Base-by-base conservation (phyloP, 2,888 invertebrate genomes). In the Apamea crenata region DNA sequence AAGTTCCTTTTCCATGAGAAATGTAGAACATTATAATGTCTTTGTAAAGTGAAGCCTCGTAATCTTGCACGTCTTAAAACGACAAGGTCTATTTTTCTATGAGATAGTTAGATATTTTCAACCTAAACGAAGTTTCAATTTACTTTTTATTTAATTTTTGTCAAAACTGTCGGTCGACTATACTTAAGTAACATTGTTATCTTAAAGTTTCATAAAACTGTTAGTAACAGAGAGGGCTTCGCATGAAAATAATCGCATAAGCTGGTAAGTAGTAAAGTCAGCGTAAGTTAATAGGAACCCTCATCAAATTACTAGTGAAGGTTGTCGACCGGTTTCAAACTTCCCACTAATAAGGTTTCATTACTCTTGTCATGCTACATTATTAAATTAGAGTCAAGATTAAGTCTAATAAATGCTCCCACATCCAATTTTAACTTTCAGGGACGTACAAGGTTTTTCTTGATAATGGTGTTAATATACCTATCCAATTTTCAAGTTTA, bases 261-360 rank as follows among this genome's bases (percentile, higher is more conserved):
- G 50, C 69, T 56, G 56, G 25, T 40, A 40, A 40, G 40, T 63
- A 18, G n/a, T n/a, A 32, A 71, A 32, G 65, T 56, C n/a, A 10
- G 47, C 21, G 40, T 50, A 25, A 18, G 56, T 63, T 74, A 29
- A 6, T 29, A 10, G 7, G 2, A 29, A 71, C 74, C 74, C 56
- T 71, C 21, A n/a, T 83, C 74, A 71, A 70, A 79, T 18, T 32
- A 56, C 8, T n/a, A 12, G 29, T 61, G 36, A 32, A 18, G 21
- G 32, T 44, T 47, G 50, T 70, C 25, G 25, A 40, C 25, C 25
- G 29, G 2, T 44, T 44, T 25, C 47, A 29, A 78, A 74, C 21
- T 70, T 61, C 21, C 7, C 25, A 61, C 12, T 65, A 59, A 66
- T 40, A 56, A 53, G 32, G 53, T 50, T 72, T 63, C 2, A 75